Conservation (phyloP, 1,140 invertebrate genomes). For the Cylas formicarius region DNA sequence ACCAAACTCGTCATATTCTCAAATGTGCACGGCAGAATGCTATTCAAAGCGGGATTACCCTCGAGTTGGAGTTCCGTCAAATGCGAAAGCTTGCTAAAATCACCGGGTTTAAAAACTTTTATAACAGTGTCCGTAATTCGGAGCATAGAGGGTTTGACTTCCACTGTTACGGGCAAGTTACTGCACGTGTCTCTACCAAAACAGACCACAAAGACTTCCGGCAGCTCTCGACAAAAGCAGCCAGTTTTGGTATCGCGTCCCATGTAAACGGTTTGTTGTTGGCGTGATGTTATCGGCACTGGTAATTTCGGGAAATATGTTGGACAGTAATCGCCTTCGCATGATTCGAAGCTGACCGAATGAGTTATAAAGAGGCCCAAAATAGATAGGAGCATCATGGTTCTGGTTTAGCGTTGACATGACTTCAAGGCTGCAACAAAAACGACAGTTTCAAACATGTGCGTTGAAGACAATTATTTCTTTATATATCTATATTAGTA, state of each 20-base stretch:
- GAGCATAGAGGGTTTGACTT: constrained; percentile 13
- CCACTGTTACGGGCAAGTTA: constrained; percentile 27
- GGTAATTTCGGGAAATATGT: constrained; percentile 4
- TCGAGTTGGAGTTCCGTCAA: constrained; percentile 30
- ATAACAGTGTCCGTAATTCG: constrained; percentile 27
- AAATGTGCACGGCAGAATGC: constrained; percentile 28
- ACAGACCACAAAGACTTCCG: constrained; percentile 23
- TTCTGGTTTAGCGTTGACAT: too few relatives aligned
- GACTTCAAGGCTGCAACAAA: too few relatives aligned
- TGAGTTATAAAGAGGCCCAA: too few relatives aligned
- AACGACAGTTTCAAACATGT: too few relatives aligned
- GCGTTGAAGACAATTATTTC: too few relatives aligned
- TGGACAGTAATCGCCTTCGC: constrained; percentile 16
- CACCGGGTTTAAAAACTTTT: constrained; percentile 20
- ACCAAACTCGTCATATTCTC: constrained; percentile 29
- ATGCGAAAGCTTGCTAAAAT: constrained; percentile 22
- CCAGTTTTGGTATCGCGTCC: constrained; percentile 23
- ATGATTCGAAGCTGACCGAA: constrained; percentile 17
- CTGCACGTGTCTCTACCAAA: constrained; percentile 27
- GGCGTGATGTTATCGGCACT: not conserved
- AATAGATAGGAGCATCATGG: too few relatives aligned
- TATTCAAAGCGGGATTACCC: constrained; percentile 27
- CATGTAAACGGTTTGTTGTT: constrained; percentile 6
- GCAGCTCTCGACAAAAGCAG: constrained; percentile 27
- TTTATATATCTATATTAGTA: too few relatives aligned